These are phyloP conservation scores for Lampropteryx suffumata DNA, from an alignment of 2,888 invertebrate species.

Conservation along the genomic window DNA sequence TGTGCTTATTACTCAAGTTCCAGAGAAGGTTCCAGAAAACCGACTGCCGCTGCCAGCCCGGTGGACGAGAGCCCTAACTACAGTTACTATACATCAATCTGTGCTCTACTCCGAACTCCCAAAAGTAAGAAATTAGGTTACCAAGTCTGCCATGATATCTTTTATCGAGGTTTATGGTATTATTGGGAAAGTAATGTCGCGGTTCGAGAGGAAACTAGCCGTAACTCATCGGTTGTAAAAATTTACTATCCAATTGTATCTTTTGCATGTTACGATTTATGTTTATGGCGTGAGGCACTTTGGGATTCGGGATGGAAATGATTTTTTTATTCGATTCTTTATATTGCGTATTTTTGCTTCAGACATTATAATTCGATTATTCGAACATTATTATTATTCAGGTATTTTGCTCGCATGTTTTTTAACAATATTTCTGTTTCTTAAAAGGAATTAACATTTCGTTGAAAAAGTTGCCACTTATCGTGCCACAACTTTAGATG, in stretches of 20 bases:
- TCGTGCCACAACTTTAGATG: too few species aligned
- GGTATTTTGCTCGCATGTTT: too few species aligned
- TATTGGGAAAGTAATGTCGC: conserved; percentile 37
- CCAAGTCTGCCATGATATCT: conserved; percentile 39
- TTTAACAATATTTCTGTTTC: too few species aligned
- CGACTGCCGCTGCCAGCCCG: too few species aligned
- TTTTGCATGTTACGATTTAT: conserved; percentile 32
- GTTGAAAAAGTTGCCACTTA: too few species aligned
- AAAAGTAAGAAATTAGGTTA: conserved; percentile 47
- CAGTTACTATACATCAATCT: conserved; percentile 4
- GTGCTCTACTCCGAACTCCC: conserved; percentile 7
- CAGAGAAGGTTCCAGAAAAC: too few species aligned
- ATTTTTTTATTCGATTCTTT: conserved; percentile 14
- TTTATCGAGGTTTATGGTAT: conserved; percentile 49
- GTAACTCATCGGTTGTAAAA: conserved; percentile 45
- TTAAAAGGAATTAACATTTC: too few species aligned
- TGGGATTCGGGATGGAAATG: conserved; percentile 8
- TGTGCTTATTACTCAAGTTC: too few species aligned
- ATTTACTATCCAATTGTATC: conserved; percentile 38
- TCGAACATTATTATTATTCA: too few species aligned
- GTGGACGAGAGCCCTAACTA: too few species aligned
- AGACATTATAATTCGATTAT: not conserved
- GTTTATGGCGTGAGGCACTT: conserved; percentile 37
- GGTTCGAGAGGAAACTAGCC: conserved; percentile 37
- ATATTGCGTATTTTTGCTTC: not conserved